Evolutionary conservation across 2,113 vertebrate genomes (phyloP), one percentile per base, ranked within the genome.

Genomic region (Hipposideros armiger): DNA sequence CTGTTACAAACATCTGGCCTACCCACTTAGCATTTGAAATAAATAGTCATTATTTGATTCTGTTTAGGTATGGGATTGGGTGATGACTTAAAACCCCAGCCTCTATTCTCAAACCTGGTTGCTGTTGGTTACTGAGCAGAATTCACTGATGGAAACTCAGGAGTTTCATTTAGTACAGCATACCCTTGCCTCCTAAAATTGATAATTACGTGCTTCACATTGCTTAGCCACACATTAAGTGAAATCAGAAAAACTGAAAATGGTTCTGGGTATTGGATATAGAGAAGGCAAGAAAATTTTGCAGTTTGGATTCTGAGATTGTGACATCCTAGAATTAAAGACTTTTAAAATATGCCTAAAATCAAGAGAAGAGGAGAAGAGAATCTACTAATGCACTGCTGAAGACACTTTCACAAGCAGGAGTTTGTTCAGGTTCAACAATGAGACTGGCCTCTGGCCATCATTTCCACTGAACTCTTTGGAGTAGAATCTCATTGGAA

Each of bases 31-130:
- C 20, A 52, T 94, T 81, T 95, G 50, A 96, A 96, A 89, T 95
- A 95, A 97, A 69, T 78, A 91, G 50, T 77, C 96, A 96, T 97
- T 96, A 97, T 91, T 83, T 86, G 60, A 95, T 32, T 78, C 26
- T 91, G 50, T 78, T 94, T 96, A 85, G 67, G 62, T 52, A 76
- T 74, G 86, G 69, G 85, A 93, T 67, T 94, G 82, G 84, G 28
- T 96, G 67, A 96, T 72, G 94, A 77, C n/a, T 95, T 88, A 88
- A 96, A 94, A 94, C 82, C 36, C 58, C 32, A 66, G 32, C 30
- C 40, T 94, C 87, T 83, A 74, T 74, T 91, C 82, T 45, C 82
- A 95, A 89, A 83, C 45, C 77, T 94, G 47, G 56, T 70, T 77
- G 45, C 26, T 93, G 32, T 90, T 76, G 67, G 77, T 92, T 85